A percentile compares a stretch with the other conserved stretches of the same genome.
phyloP scores from a whole-genome alignment of 2,797 vertebrate species.

The Phalloptychus januarius region DNA sequence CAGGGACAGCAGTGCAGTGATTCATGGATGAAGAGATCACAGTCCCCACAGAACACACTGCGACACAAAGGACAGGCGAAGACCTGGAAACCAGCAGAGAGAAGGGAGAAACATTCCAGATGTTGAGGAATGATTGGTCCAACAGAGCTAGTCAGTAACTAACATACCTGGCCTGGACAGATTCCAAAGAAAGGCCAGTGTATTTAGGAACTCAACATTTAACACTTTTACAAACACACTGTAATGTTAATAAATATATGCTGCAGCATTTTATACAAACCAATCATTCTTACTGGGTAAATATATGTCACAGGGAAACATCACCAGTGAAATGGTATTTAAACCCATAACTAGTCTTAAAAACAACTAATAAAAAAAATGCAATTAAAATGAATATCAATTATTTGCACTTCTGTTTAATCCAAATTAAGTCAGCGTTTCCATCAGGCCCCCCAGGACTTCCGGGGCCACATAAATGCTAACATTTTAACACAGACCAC shows the following conservation, averaged over 20 bases:
- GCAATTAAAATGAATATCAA: no score
- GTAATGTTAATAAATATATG: neutral
- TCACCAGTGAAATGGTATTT: no score
- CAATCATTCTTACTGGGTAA: no score
- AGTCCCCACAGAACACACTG: conserved; percentile 90
- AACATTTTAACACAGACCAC: no score
- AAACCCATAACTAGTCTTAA: no score
- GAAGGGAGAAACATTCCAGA: no score
- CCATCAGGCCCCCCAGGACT: no score
- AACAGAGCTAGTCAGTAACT: neutral
- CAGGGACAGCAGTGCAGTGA: conserved; percentile 94
- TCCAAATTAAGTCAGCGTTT: no score
- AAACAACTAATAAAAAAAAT: no score
- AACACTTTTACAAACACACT: neutral
- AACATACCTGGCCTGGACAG: neutral
- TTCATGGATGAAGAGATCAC: conserved; percentile 94
- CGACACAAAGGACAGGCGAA: conserved; percentile 86
- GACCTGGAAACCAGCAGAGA: conserved; percentile 77
- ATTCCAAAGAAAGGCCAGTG: neutral
- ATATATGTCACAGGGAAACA: no score
- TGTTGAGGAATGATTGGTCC: neutral
- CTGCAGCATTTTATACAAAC: neutral
- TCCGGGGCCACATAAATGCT: no score
- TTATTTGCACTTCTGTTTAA: no score
- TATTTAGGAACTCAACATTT: neutral